Evolutionary conservation across 2,888 invertebrate species (phyloP), one percentile per base, ranked within the genome.

Genomic region (Amphipoea lucens): DNA sequence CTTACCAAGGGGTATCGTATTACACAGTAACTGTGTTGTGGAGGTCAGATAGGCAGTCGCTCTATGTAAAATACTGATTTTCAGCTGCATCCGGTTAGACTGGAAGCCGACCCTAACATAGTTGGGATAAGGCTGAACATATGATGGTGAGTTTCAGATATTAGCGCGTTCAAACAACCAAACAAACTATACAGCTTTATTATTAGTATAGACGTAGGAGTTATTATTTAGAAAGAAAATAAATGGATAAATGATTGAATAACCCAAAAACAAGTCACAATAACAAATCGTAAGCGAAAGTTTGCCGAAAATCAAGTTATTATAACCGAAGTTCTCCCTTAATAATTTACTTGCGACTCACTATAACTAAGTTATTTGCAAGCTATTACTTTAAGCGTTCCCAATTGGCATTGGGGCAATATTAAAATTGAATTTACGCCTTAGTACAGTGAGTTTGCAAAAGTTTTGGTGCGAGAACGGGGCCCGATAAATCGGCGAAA

Each of bases 401-500:
- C 85, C 83, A 82, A 87, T 86, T 88, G 83, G 83, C 79, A 84
- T 88, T 86, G 76, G 73, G 81, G 82, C 87, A 89, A 90, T 92
- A 92, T 90, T 91, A 91, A 92, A 91, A 91, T 92, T 88, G 85
- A 90, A 92, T 92, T 92, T 89, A 89, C 88, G 87, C 87, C 78
- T 88, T 82, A 78, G 78, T 76, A 83, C 83, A 79, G 74, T 71
- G 84, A 82, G 82, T 87, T 85, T 63, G 72, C 79, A 74, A 83
- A 90, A 90, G 84, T 91, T 90, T 90, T 83, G 78, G 85, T 83
- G 77, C 80, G 84, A 84, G 65, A 65, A 83, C 82, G 85, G 86
- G 79, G 82, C 81, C 83, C 92, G 87, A 93, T 94, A 93, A 94
- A 93, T 93, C 91, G 91, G 84, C 74, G 90, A 77, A 90, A 91